Conservation (phyloP, 1,140 invertebrate species). For the Drosophila dunni region DNA sequence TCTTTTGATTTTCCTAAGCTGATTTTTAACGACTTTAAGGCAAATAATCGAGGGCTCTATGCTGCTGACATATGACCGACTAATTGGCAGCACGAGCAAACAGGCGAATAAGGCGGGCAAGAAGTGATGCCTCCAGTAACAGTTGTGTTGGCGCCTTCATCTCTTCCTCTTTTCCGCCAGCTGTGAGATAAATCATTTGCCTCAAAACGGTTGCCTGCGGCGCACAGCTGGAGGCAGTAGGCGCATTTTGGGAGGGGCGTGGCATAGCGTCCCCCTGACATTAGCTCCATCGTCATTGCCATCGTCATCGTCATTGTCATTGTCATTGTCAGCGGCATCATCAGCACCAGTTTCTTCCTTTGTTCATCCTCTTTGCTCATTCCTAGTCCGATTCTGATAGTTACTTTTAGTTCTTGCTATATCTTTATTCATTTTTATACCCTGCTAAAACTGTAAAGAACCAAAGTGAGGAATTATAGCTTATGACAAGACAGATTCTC, state of each 20-base stretch:
- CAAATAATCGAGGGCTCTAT: neutral
- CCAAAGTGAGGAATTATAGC: neutral
- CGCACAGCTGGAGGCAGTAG: constrained; percentile 48
- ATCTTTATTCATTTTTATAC: constrained; percentile 17
- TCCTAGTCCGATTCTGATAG: constrained; percentile 19
- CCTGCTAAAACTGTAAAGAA: neutral
- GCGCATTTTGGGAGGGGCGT: neutral
- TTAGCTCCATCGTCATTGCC: constrained; percentile 56
- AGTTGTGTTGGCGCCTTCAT: neutral
- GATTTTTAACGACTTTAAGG: constrained; percentile 7
- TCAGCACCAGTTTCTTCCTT: constrained; percentile 20
- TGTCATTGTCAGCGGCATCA: constrained; percentile 60
- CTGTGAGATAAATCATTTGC: constrained; percentile 74
- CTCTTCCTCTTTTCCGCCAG: constrained; percentile 26
- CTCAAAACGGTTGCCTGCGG: constrained; percentile 57
- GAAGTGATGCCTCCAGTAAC: constrained; percentile 13
- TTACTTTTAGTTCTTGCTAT: constrained; percentile 30
- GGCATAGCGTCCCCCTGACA: constrained; percentile 20
- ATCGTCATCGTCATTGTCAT: constrained; percentile 54
- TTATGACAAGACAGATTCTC: too few species aligned
- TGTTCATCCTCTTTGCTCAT: constrained; percentile 8
- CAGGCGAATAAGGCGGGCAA: constrained; percentile 28
- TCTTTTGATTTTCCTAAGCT: neutral
- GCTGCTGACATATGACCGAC: constrained; percentile 36
- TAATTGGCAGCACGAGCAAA: constrained; percentile 53